These are phyloP conservation scores for Hippasteria phrygiana DNA, from an alignment of 53 echinoderm and acorn worm species.

Conservation along the genomic window DNA sequence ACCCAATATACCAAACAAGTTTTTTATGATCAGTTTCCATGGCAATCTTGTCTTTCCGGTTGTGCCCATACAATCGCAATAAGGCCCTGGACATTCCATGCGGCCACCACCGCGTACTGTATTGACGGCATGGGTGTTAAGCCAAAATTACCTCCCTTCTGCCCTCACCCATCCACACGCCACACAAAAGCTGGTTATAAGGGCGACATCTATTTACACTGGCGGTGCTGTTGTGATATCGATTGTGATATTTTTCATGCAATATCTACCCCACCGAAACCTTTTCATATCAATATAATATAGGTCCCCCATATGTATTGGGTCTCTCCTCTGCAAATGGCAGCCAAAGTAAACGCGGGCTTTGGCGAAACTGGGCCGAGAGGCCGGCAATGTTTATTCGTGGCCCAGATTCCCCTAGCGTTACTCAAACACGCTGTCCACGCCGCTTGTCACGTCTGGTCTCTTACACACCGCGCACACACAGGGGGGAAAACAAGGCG, in stretches of 20 bases:
- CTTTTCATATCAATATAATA: constrained; percentile 56
- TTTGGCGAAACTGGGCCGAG: constrained; percentile 50
- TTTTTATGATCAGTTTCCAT: neutral
- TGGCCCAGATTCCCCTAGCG: constrained; percentile 60
- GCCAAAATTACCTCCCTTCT: neutral
- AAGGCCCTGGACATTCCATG: constrained; percentile 15
- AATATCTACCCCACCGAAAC: constrained; percentile 49
- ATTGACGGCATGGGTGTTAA: constrained; percentile 31
- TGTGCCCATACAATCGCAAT: neutral
- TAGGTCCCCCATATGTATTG: constrained; percentile 8
- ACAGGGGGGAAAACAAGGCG: neutral
- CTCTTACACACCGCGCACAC: neutral
- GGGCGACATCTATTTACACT: constrained; percentile 36
- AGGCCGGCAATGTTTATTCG: constrained; percentile 65
- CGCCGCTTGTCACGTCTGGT: constrained; percentile 37
- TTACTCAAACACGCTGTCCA: constrained; percentile 49
- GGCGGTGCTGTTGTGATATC: constrained; percentile 58
- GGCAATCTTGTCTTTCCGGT: neutral
- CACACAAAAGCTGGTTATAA: constrained; percentile 35
- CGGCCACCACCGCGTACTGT: constrained; percentile 7
- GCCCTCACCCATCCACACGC: neutral
- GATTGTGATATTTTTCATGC: constrained; percentile 69
- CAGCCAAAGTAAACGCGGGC: constrained; percentile 45
- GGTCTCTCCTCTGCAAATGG: constrained; percentile 29
- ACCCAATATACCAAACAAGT: too few relatives aligned